phyloP scores from a whole-genome alignment of 2,797 vertebrate species.

The Megalops cyprinoides region DNA sequence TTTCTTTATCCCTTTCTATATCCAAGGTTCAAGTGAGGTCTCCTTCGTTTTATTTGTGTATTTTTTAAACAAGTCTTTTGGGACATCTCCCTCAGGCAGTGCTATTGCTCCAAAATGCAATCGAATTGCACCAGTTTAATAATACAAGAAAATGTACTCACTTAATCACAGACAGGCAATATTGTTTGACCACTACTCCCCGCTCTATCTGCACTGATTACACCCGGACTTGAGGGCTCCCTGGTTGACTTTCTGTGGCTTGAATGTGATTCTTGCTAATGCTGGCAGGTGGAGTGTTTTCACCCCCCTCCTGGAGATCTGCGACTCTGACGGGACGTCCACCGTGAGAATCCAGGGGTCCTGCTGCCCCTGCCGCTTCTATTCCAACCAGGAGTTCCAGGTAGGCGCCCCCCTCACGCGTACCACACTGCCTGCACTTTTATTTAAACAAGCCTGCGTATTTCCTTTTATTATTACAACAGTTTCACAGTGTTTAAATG shows the following conservation, averaged over 20 bases:
- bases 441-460: neutral
- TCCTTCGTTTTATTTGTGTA: conserved; percentile 44
- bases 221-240: neutral
- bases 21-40: conserved; percentile 49
- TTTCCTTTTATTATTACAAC: neutral
- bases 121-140: neutral
- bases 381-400: conserved; percentile 72
- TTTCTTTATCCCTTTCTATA: conserved; percentile 40
- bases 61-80: neutral
- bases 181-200: neutral
- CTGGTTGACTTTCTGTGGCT: neutral
- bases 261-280: neutral
- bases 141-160: neutral
- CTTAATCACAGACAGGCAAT: neutral
- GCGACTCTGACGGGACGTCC: conserved; percentile 50
- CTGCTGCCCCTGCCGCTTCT: conserved; percentile 74
- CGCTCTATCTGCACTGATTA: neutral
- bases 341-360: conserved; percentile 60
- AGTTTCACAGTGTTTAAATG: neutral
- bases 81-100: no score
- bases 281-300: conserved; percentile 75
- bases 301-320: conserved; percentile 65
- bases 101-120: no score
- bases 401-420: conserved; percentile 51
- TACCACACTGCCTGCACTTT: neutral